These are phyloP conservation scores for Cyrtodaria siliqua DNA, from an alignment of 2,888 invertebrate species.

Conservation along the genomic window DNA sequence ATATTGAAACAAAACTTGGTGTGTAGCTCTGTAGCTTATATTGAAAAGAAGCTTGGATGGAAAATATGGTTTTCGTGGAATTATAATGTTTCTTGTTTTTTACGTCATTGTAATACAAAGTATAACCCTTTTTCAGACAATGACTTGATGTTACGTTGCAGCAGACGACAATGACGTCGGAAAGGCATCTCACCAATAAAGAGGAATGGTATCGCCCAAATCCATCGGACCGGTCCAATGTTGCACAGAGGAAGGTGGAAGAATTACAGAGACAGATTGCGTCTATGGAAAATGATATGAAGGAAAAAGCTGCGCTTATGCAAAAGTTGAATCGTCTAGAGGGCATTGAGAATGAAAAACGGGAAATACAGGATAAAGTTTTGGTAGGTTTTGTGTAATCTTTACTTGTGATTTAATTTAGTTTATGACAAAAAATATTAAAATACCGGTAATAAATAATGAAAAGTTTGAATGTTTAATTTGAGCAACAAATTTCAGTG, in stretches of 20 bases:
- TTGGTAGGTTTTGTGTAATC: too few relatives aligned
- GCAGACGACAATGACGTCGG: slow-evolving; percentile 40
- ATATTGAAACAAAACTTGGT: background rate
- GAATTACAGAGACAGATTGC: slow-evolving; percentile 68
- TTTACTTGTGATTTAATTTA: too few relatives aligned
- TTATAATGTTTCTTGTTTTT: background rate
- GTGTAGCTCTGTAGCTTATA: too few relatives aligned
- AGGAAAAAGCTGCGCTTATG: slow-evolving; percentile 64
- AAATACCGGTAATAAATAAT: too few relatives aligned
- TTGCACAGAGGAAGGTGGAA: slow-evolving; percentile 51
- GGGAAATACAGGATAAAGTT: slow-evolving; percentile 64
- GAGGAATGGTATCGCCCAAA: slow-evolving; percentile 43
- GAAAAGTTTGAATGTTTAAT: too few relatives aligned
- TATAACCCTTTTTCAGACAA: too few relatives aligned
- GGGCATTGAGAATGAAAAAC: slow-evolving; percentile 60
- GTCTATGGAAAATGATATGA: slow-evolving; percentile 68
- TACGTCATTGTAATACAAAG: background rate
- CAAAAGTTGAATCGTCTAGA: slow-evolving; percentile 64
- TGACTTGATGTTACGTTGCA: too few relatives aligned
- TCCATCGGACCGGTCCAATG: slow-evolving; percentile 19
- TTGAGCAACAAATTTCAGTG: too few relatives aligned
- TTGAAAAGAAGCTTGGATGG: background rate
- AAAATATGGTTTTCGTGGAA: background rate
- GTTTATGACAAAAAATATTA: too few relatives aligned
- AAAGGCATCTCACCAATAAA: slow-evolving; percentile 1